These are phyloP conservation scores for Cheilosia vulpina DNA, from an alignment of 2,888 invertebrate species.

Conservation along the genomic window DNA sequence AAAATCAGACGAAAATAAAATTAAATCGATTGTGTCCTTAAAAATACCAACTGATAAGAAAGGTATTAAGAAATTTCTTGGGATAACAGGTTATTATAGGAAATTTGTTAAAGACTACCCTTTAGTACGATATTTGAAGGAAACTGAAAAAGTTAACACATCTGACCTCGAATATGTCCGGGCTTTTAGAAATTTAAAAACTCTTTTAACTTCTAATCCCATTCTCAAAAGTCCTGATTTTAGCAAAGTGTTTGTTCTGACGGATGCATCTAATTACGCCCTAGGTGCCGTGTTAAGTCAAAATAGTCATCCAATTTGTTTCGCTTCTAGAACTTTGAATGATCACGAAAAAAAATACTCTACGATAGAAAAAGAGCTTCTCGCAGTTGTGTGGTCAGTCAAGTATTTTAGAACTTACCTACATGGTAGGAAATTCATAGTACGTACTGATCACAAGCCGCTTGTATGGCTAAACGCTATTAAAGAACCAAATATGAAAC, in stretches of 20 bases:
- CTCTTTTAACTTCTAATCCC: constrained; percentile 10
- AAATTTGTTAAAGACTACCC: constrained; percentile 13
- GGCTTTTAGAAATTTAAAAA: constrained; percentile 22
- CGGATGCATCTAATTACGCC: constrained; percentile 17
- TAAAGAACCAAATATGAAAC: constrained; percentile 71
- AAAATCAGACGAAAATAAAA: constrained; percentile 11
- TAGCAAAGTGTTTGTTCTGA: constrained; percentile 10
- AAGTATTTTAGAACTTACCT: constrained; percentile 78
- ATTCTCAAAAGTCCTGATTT: constrained; percentile 13
- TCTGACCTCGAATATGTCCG: constrained; percentile 5
- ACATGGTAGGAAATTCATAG: constrained; percentile 78
- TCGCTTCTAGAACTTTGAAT: constrained; percentile 5
- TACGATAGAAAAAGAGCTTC: constrained; percentile 17
- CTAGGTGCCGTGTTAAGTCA: constrained; percentile 6
- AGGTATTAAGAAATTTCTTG: constrained; percentile 23
- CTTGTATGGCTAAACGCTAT: constrained; percentile 80
- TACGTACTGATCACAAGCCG: constrained; percentile 81
- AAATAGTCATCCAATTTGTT: constrained; percentile 3
- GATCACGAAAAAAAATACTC: constrained; percentile 2
- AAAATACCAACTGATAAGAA: constrained; percentile 14
- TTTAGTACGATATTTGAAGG: constrained; percentile 23
- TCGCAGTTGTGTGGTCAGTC: constrained; percentile 10
- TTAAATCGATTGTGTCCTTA: neutral
- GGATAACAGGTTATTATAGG: constrained; percentile 20
- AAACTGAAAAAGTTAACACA: constrained; percentile 20